These are phyloP conservation scores for Emydura subglobosa DNA, from an alignment of 2,113 vertebrate species.

Conservation along the genomic window DNA sequence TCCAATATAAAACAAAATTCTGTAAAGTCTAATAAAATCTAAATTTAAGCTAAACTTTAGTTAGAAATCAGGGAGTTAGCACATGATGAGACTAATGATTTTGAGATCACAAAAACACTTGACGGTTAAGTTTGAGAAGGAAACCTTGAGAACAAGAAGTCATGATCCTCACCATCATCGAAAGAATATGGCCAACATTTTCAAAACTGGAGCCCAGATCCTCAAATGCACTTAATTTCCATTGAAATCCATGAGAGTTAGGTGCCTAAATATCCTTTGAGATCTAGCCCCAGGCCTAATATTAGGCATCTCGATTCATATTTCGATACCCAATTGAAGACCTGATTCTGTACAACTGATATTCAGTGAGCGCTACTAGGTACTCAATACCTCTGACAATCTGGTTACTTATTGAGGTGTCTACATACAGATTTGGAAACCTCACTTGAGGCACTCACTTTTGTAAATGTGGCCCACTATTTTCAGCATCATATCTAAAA, in stretches of 20 bases:
- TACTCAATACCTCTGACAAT: not conserved
- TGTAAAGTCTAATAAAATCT: not conserved
- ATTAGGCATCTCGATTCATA: not conserved
- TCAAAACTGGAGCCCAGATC: not conserved
- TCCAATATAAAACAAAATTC: not conserved
- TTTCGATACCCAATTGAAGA: not conserved
- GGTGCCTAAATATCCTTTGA: not conserved
- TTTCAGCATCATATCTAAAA: not conserved
- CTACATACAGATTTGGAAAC: not conserved
- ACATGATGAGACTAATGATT: not conserved
- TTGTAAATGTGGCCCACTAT: not conserved
- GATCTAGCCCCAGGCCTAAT: not conserved
- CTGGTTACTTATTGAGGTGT: not conserved
- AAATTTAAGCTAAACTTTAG: not conserved
- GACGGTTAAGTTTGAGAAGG: not conserved
- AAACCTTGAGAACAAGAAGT: not conserved
- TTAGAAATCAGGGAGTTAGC: not conserved
- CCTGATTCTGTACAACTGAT: fast-evolving
- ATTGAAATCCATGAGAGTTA: not conserved
- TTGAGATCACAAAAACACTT: not conserved
- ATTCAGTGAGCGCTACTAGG: not conserved
- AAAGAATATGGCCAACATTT: not conserved
- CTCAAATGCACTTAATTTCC: not conserved
- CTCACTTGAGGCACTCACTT: not conserved
- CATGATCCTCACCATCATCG: not conserved